These are phyloP conservation scores for Falcaria lacertinaria DNA, from an alignment of 2,888 invertebrate genomes.

Conservation along the genomic window DNA sequence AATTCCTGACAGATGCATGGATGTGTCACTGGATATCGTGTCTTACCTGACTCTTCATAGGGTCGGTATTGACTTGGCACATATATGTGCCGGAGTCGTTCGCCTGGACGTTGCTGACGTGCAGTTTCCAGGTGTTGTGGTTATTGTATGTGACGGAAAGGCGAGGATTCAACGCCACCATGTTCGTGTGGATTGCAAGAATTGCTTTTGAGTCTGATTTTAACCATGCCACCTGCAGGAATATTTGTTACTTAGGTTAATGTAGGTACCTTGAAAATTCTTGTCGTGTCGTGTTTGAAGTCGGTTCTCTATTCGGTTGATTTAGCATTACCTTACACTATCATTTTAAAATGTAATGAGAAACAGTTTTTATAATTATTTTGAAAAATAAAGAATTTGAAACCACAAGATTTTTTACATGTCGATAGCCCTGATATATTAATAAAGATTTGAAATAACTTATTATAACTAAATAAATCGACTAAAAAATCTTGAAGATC, in stretches of 20 bases:
- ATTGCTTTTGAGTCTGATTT: slow-evolving; percentile 94
- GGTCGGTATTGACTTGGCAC: slow-evolving; percentile 96
- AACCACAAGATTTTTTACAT: too few species aligned
- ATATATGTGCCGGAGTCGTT: slow-evolving; percentile 96
- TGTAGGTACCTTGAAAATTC: too few species aligned
- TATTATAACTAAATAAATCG: too few species aligned
- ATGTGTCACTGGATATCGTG: not conserved
- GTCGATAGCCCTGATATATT: too few species aligned
- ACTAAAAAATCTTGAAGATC: too few species aligned
- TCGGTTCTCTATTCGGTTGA: too few species aligned
- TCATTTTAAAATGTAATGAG: too few species aligned
- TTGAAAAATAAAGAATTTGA: too few species aligned
- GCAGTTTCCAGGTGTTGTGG: slow-evolving; percentile 95
- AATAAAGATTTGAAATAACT: too few species aligned
- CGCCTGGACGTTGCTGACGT: slow-evolving; percentile 93
- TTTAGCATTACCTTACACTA: too few species aligned
- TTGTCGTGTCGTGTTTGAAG: too few species aligned
- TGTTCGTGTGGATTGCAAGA: slow-evolving; percentile 92
- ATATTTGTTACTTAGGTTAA: slow-evolving; percentile 11
- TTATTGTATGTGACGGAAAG: slow-evolving; percentile 94
- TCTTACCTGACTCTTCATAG: slow-evolving; percentile 91
- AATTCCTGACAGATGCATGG: slow-evolving; percentile 8
- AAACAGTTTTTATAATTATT: too few species aligned
- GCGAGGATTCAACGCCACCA: slow-evolving; percentile 92
- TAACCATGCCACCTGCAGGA: slow-evolving; percentile 91